Percentiles rank a stretch among this genome's conserved stretches.
These are phyloP conservation scores for Salmo trutta DNA, from an alignment of 2,797 vertebrate species.

Conservation along the genomic window DNA sequence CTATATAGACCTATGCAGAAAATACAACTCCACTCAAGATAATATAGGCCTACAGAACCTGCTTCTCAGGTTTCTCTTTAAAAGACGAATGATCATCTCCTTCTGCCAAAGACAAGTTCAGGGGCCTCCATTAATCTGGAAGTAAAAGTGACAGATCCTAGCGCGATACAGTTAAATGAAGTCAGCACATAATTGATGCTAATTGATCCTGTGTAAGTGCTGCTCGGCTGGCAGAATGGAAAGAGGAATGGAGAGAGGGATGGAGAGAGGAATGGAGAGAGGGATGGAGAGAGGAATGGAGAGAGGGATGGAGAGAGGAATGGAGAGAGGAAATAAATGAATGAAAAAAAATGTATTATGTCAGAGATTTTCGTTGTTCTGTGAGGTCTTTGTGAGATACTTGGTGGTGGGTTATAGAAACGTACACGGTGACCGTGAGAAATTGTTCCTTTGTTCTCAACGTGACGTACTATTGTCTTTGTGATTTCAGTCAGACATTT, in stretches of 20 bases:
- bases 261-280: slow-evolving; percentile 23
- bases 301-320: slow-evolving; percentile 22
- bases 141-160: slow-evolving; percentile 84
- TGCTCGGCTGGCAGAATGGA: slow-evolving; percentile 17
- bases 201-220: slow-evolving; percentile 79
- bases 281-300: background rate
- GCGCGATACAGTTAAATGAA: slow-evolving; percentile 84
- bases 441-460: background rate
- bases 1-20: background rate
- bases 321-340: background rate
- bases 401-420: background rate
- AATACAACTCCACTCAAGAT: background rate
- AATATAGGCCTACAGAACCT: slow-evolving; percentile 8
- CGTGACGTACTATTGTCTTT: background rate
- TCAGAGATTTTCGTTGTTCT: background rate
- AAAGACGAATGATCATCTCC: slow-evolving; percentile 51
- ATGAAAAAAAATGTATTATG: slow-evolving; percentile 13
- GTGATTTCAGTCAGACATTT: background rate
- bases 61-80: slow-evolving; percentile 29
- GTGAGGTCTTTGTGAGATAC: background rate
- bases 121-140: slow-evolving; percentile 85
- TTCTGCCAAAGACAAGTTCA: slow-evolving; percentile 82
- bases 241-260: slow-evolving; percentile 21
- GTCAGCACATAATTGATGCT: slow-evolving; percentile 83
- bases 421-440: background rate